Conservation (phyloP, 2,888 invertebrate genomes). For the Leptura quadrifasciata region DNA sequence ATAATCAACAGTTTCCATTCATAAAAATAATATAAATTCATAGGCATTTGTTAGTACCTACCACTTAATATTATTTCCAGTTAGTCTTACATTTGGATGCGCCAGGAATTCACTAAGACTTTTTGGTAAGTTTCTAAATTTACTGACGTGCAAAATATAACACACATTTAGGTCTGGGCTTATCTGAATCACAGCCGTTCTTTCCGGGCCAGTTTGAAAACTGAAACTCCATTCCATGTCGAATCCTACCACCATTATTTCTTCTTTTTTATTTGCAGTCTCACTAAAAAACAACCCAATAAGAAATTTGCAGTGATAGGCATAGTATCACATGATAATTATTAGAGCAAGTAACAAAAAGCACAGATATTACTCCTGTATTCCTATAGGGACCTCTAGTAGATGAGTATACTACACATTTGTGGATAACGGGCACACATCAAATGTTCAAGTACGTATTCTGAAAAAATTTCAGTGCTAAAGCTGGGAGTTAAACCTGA, state of each 20-base stretch:
- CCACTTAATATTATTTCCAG: conserved; percentile 81
- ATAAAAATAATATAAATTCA: neutral
- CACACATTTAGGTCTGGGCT: conserved; percentile 78
- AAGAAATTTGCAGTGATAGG: conserved; percentile 17
- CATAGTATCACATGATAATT: too few species aligned
- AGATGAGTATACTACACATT: too few species aligned
- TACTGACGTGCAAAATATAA: conserved; percentile 77
- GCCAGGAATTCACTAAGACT: conserved; percentile 75
- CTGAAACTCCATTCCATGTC: conserved; percentile 82
- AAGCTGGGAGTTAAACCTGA: too few species aligned
- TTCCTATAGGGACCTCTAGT: too few species aligned
- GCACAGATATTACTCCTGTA: too few species aligned
- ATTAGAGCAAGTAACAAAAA: too few species aligned
- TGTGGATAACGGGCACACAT: too few species aligned
- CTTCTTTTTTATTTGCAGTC: conserved; percentile 66
- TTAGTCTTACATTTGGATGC: conserved; percentile 77
- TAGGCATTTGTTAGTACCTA: conserved; percentile 65
- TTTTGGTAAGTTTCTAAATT: conserved; percentile 77
- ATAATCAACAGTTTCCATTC: too few species aligned
- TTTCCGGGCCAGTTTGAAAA: conserved; percentile 78
- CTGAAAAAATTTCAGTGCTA: too few species aligned
- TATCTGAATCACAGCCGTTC: conserved; percentile 79
- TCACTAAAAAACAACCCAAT: conserved; percentile 64
- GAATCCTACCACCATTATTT: conserved; percentile 77
- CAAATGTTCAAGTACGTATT: too few species aligned